These are phyloP conservation scores for Sympetrum striolatum DNA, from an alignment of 2,888 invertebrate genomes.

Conservation along the genomic window DNA sequence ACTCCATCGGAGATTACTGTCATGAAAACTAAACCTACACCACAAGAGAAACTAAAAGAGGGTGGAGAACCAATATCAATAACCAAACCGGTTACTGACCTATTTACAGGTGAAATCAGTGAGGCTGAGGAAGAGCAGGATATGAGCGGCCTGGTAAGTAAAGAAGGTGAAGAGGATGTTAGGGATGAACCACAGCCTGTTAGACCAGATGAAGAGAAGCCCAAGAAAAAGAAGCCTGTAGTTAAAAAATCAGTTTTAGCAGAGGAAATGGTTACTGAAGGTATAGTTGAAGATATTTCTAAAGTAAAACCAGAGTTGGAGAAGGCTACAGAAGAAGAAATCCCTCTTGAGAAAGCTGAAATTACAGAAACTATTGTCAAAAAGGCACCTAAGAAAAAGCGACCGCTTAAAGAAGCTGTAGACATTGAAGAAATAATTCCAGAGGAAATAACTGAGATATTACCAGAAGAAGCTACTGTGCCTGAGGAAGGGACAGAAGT, in stretches of 20 bases:
- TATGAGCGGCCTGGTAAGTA: slow-evolving; percentile 29
- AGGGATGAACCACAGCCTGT: slow-evolving; percentile 41
- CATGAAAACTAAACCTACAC: slow-evolving; percentile 3
- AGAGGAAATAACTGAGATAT: background rate
- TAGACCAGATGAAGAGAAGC: slow-evolving; percentile 47
- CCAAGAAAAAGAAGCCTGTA: slow-evolving; percentile 43
- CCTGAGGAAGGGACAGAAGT: slow-evolving; percentile 51
- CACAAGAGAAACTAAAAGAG: slow-evolving; percentile 30
- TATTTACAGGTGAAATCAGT: slow-evolving; percentile 50
- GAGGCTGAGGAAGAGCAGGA: slow-evolving; percentile 7
- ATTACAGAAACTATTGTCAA: slow-evolving; percentile 9
- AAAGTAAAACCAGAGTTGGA: background rate
- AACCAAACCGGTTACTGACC: slow-evolving; percentile 45
- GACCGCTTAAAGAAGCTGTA: background rate
- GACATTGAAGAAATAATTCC: background rate
- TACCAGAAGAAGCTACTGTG: slow-evolving; percentile 48
- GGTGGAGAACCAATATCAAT: slow-evolving; percentile 5
- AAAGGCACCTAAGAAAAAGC: slow-evolving; percentile 13
- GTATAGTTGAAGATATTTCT: background rate
- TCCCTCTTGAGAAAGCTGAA: slow-evolving; percentile 17
- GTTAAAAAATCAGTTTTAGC: slow-evolving; percentile 45
- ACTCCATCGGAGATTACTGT: slow-evolving; percentile 24
- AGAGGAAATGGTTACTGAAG: slow-evolving; percentile 1
- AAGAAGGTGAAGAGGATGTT: slow-evolving; percentile 22
- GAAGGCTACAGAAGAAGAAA: slow-evolving; percentile 4